Evolutionary conservation across 2,888 invertebrate genomes (phyloP), one percentile per base, ranked within the genome.

Genomic region (Brenthis ino): DNA sequence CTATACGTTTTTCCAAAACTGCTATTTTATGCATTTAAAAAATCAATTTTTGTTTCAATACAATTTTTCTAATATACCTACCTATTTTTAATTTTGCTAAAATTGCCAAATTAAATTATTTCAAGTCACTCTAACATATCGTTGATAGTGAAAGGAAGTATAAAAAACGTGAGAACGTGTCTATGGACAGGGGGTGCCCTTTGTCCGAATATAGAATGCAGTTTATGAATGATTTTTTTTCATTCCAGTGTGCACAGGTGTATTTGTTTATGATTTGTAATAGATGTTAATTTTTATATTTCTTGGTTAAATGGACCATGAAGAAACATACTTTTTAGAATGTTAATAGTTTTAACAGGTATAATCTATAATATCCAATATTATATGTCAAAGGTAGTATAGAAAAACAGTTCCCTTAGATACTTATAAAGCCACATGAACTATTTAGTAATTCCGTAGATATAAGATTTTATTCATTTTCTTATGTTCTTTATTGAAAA

Each of bases 121-220:
- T 28, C 6, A 43, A 50, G 48, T 24, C 50, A 48, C 33, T 16
- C 12, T 0, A 4, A 24, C 14, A 56, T 60, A 16, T 48, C 13
- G 37, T 43, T 43, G 60, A 61, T 65, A 54, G 58, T 53, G 57
- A 67, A 69, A 63, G 58, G 63, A 63, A 70, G 66, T 57, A 57
- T 57, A 84, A 85, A 88, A 85, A 84, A 86, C 89, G 89, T 90
- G 91, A 83, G 91, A 91, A 90, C 77, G 72, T 82, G 79, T 85
- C 85, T 85, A 83, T 82, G 84, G 77, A 66, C 73, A 73, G 75
- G 76, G 71, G 75, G 74, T 77, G 76, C 81, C 80, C 77, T 81
- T 87, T 88, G 86, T 89, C 81, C 81, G 72, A 77, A 72, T 57
- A 61, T 74, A 74, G 70, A 83, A 83, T 85, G 81, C 82, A 87